A percentile compares a stretch with the other conserved stretches of the same genome.
These are phyloP conservation scores for Eupeodes corollae DNA, from an alignment of 1,140 invertebrate species.

Conservation along the genomic window DNA sequence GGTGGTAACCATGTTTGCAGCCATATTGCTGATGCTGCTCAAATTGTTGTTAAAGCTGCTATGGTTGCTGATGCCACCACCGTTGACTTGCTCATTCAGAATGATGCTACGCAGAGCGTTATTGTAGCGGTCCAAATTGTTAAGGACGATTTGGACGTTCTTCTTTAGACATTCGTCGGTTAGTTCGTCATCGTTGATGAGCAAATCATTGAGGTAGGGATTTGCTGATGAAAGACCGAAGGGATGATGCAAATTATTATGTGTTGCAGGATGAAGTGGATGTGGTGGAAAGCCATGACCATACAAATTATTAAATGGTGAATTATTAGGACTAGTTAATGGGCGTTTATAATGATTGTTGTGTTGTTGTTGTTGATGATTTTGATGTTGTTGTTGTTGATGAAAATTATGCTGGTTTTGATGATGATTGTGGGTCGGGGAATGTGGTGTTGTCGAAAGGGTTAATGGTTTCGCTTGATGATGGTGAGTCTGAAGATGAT, in stretches of 20 bases:
- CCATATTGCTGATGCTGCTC: conserved; percentile 15
- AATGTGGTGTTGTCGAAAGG: conserved; percentile 10
- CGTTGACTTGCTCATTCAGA: conserved; percentile 29
- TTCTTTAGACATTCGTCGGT: conserved; percentile 35
- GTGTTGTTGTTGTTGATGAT: conserved; percentile 18
- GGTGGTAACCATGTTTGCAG: conserved; percentile 27
- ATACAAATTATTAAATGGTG: conserved; percentile 16
- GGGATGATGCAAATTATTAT: conserved; percentile 3
- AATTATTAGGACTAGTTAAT: conserved; percentile 30
- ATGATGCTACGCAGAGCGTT: conserved; percentile 34
- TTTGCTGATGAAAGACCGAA: conserved; percentile 5
- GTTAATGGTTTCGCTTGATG: conserved; percentile 18
- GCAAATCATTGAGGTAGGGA: conserved; percentile 25
- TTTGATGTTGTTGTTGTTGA: conserved; percentile 3
- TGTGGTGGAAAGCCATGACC: conserved; percentile 5
- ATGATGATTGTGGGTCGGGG: conserved; percentile 3
- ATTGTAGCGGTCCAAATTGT: conserved; percentile 34
- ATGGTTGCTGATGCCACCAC: not conserved
- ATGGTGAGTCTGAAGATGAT: conserved; percentile 10
- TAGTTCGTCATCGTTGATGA: conserved; percentile 25
- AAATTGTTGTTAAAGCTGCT: not conserved
- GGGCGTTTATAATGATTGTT: conserved; percentile 20
- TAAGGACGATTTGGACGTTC: conserved; percentile 36
- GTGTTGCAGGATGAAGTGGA: conserved; percentile 1
- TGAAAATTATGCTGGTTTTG: conserved; percentile 5